A percentile compares a stretch with the other conserved stretches of the same genome.
Evolutionary conservation across 2,113 vertebrate species (phyloP).

Genomic region (Nothobranchius furzeri): DNA sequence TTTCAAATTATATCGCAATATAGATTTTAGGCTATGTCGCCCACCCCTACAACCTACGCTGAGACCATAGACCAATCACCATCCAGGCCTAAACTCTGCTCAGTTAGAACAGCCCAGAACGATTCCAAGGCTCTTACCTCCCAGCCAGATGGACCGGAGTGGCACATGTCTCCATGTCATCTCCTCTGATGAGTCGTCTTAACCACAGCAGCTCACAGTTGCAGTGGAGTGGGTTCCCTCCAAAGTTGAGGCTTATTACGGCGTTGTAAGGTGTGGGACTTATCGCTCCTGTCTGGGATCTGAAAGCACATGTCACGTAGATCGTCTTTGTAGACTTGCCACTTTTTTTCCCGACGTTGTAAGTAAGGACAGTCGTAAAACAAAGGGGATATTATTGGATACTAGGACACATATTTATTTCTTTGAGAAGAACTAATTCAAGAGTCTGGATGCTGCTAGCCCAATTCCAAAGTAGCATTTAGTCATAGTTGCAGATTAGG

Average conservation of each 20-base stretch:
- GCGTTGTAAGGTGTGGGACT: slow-evolving; percentile 85
- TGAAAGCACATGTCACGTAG: slow-evolving; percentile 33
- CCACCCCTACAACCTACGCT: no score
- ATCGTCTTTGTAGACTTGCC: not conserved
- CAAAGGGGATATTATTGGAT: no score
- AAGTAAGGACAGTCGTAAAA: not conserved
- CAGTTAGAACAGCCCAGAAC: no score
- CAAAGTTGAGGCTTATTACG: slow-evolving; percentile 86
- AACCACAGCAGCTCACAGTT: slow-evolving; percentile 93
- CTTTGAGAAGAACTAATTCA: no score
- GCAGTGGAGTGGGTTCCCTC: slow-evolving; percentile 91
- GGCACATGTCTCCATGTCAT: slow-evolving; percentile 92
- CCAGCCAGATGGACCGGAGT: slow-evolving; percentile 84
- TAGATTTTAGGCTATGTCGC: no score
- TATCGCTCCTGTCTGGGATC: slow-evolving; percentile 84
- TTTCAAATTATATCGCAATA: no score
- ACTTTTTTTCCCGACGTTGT: no score
- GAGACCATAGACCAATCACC: no score
- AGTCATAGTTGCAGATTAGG: not conserved
- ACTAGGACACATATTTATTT: no score
- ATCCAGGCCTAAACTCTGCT: no score
- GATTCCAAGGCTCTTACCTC: slow-evolving; percentile 55
- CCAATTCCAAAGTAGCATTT: not conserved
- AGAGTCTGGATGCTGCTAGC: not conserved
- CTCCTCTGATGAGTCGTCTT: slow-evolving; percentile 82